Evolutionary conservation across 2,113 vertebrate genomes (phyloP).

Genomic region (Trachemys scripta): DNA sequence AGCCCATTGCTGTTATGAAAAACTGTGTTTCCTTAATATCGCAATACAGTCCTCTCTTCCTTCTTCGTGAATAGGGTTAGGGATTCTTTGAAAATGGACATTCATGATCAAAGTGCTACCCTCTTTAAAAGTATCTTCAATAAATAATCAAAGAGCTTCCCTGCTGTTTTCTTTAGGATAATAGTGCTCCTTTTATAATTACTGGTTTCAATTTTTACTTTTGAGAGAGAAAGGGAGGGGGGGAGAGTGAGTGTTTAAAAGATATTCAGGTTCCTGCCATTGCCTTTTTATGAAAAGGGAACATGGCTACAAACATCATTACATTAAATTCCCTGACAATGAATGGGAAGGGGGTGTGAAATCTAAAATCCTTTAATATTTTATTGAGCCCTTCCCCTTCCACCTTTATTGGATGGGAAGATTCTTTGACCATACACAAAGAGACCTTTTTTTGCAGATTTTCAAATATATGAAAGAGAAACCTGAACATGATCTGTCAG

Average conservation of each 20-base stretch:
- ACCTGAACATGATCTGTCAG: not conserved
- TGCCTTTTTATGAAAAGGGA: not conserved
- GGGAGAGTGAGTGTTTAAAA: not conserved
- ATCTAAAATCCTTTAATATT: not conserved
- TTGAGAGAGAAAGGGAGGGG: not conserved
- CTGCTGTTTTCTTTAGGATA: slow-evolving; percentile 54
- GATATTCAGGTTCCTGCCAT: not conserved
- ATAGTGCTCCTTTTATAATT: not conserved
- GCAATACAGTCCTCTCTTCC: not conserved
- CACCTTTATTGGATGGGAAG: not conserved
- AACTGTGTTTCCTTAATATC: slow-evolving; percentile 19
- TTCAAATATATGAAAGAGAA: not conserved
- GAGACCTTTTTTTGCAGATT: not conserved
- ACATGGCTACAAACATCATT: not conserved
- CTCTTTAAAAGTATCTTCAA: slow-evolving; percentile 70
- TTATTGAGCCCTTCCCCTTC: rapidly evolving
- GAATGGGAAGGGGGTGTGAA: not conserved
- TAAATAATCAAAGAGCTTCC: slow-evolving; percentile 71
- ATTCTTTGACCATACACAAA: not conserved
- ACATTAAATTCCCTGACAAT: not conserved
- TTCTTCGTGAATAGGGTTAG: not conserved
- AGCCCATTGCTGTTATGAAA: slow-evolving; percentile 23
- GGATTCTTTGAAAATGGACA: slow-evolving; percentile 59
- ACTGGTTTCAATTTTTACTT: slow-evolving; percentile 21
- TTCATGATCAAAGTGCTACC: slow-evolving; percentile 51